These are phyloP conservation scores for Zaprionus tsacasi DNA, from an alignment of 1,140 invertebrate genomes.

Conservation along the genomic window DNA sequence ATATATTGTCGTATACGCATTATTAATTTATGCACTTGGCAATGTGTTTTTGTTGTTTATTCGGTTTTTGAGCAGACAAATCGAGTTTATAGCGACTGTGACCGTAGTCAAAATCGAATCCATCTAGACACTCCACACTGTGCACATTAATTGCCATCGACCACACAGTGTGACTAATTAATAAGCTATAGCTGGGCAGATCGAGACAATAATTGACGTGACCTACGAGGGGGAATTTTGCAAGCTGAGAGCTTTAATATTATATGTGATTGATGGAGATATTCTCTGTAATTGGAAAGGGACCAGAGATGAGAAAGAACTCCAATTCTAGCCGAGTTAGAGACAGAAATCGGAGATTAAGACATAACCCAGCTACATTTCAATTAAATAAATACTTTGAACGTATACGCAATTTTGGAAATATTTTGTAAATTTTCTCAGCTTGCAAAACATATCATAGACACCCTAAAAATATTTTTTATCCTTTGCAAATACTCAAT, in stretches of 20 bases:
- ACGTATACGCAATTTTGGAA: background rate
- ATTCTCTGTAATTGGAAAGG: no score
- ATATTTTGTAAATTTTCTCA: background rate
- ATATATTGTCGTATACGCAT: slow-evolving; percentile 33
- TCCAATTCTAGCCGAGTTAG: no score
- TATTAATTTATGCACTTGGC: slow-evolving; percentile 75
- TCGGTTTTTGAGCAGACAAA: slow-evolving; percentile 47
- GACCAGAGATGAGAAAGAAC: no score
- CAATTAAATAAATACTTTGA: no score
- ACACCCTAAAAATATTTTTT: background rate
- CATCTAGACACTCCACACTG: background rate
- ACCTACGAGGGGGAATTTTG: no score
- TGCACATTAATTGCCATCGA: slow-evolving; percentile 64
- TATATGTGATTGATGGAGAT: background rate
- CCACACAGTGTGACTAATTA: slow-evolving; percentile 55
- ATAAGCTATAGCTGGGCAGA: background rate
- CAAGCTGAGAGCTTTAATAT: background rate
- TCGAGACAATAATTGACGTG: background rate
- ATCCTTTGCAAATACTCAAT: background rate
- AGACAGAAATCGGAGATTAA: no score
- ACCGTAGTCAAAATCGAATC: background rate
- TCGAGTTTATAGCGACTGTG: slow-evolving; percentile 32
- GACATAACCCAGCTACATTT: no score
- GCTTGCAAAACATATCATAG: background rate
- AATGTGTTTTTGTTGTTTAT: slow-evolving; percentile 42